These are phyloP conservation scores for Catagonus wagneri DNA, from an alignment of 2,113 vertebrate species.

Conservation along the genomic window DNA sequence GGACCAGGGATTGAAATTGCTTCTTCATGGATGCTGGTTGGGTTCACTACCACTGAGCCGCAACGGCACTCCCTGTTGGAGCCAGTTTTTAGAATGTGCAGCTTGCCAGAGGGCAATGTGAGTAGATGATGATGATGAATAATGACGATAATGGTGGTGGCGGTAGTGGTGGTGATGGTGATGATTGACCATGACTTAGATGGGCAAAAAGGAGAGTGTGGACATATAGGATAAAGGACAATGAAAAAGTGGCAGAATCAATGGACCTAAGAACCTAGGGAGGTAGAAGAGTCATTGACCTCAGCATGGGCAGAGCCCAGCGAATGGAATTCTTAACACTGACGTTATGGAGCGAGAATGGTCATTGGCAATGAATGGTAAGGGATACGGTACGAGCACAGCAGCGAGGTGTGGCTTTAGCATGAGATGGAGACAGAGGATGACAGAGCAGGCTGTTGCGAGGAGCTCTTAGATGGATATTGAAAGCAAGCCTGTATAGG, in stretches of 20 bases:
- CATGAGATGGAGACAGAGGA: neutral
- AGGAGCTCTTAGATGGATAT: neutral
- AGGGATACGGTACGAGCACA: neutral
- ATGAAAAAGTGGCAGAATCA: neutral
- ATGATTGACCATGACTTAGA: neutral
- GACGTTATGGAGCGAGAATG: neutral
- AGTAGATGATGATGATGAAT: neutral
- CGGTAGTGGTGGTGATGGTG: accelerated
- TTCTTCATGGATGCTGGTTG: too few relatives aligned
- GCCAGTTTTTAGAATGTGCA: neutral
- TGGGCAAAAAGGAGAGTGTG: neutral
- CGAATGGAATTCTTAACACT: neutral
- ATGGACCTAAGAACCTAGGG: neutral
- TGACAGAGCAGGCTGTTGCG: neutral
- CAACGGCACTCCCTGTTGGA: neutral
- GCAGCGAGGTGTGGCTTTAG: neutral
- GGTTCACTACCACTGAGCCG: too few relatives aligned
- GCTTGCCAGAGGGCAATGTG: neutral
- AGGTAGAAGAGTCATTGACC: neutral
- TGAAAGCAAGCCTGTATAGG: neutral
- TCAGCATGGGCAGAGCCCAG: neutral
- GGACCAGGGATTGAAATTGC: too few relatives aligned
- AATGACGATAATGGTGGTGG: neutral
- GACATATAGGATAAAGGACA: neutral
- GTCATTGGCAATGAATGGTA: neutral